phyloP scores from a whole-genome alignment of 2,113 vertebrate genomes.

The Crocuta crocuta region DNA sequence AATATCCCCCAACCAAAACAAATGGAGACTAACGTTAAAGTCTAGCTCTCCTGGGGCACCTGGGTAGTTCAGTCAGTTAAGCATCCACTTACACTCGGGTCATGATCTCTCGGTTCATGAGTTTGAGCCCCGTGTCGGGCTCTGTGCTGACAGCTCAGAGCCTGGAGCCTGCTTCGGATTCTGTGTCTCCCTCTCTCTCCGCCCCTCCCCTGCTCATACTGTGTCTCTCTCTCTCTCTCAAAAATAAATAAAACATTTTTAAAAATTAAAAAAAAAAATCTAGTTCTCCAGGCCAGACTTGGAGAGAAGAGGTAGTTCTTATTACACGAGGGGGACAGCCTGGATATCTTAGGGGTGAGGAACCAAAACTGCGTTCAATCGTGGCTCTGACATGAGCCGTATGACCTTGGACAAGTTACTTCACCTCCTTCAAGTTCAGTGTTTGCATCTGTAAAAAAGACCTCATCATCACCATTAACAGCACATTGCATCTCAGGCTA shows the following conservation, averaged over 20 bases:
- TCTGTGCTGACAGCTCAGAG: too few relatives aligned
- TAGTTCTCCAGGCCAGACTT: background rate
- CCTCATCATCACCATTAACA: background rate
- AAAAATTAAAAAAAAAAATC: background rate
- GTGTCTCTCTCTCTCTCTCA: too few relatives aligned
- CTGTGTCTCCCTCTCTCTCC: too few relatives aligned
- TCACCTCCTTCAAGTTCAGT: background rate
- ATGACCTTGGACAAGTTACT: background rate
- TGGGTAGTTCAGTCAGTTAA: too few relatives aligned
- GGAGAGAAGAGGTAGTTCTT: background rate
- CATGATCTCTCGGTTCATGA: too few relatives aligned
- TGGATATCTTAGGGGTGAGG: background rate
- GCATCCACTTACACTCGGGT: too few relatives aligned
- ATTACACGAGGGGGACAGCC: background rate
- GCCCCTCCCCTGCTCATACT: too few relatives aligned
- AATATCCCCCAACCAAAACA: background rate
- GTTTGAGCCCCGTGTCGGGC: too few relatives aligned
- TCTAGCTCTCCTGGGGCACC: too few relatives aligned
- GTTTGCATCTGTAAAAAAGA: background rate
- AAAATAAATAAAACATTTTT: too few relatives aligned
- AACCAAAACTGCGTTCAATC: background rate
- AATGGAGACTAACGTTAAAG: background rate
- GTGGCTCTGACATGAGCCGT: background rate
- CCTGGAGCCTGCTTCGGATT: too few relatives aligned
- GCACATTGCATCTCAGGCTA: background rate